Evolutionary conservation across 2,888 invertebrate species (phyloP), one percentile per base, ranked within the genome.

Genomic region (Macropis europaea): DNA sequence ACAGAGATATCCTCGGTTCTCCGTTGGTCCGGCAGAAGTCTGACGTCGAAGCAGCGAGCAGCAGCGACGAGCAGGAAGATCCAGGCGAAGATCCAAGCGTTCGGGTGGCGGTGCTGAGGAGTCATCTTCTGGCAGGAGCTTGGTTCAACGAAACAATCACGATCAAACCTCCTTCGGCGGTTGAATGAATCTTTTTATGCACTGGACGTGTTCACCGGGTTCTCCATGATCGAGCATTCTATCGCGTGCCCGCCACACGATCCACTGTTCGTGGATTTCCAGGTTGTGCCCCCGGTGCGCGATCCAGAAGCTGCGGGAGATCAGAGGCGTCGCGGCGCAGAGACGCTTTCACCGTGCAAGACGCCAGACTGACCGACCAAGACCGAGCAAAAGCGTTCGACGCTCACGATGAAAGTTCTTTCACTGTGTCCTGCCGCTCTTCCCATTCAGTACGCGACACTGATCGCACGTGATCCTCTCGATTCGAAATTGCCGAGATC

Each of bases 401-500:
- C 77, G 75, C 77, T 75, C 71, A 43, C 79, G 82, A 86, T 85
- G 88, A 88, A 88, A 88, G 88, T 88, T 88, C 84, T 82, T 81
- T 82, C 79, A 79, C 82, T 75, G 52, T 66, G 62, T 59, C 53
- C 62, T 52, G 73, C 59, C 26, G 67, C 74, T 67, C 70, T 79
- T 63, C 67, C 73, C 70, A 69, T 81, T 81, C 73, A 63, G 61
- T 71, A 71, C 66, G 75, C 71, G 42, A 28, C 38, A 45, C 15
- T 17, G 63, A 68, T 63, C 62, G 73, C 54, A 59, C 61, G 57
- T 50, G 62, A 66, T 79, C 62, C 70, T 73, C 19, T 71, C 68
- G 62, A 63, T 79, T 80, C 56, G 60, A 68, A 79, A 67, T 70
- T 73, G 61, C 28, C 52, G 32, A 73, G 42, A 76, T 66, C 34